These are phyloP conservation scores for Entelurus aequoreus DNA, from an alignment of 2,113 vertebrate genomes.

Conservation along the genomic window DNA sequence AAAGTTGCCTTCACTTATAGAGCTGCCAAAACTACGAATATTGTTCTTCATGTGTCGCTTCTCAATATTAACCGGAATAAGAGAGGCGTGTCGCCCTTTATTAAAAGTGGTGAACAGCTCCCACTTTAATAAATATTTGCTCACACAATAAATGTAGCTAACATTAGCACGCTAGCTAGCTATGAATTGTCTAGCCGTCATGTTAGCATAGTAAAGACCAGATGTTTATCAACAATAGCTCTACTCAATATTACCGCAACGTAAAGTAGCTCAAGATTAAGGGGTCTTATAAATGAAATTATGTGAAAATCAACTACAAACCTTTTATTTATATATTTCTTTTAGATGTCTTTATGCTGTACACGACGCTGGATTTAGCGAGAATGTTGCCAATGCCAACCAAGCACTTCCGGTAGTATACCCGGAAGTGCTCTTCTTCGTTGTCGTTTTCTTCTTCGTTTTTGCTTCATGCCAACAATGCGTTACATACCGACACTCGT, in stretches of 20 bases:
- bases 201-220: conserved; percentile 37
- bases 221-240: conserved; percentile 4
- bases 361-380: conserved; percentile 53
- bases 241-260: background rate
- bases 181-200: conserved; percentile 41
- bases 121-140: conserved; percentile 25
- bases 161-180: conserved; percentile 42
- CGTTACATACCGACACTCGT: background rate
- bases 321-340: conserved; percentile 42
- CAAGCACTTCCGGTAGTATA: conserved; percentile 69
- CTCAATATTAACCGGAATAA: background rate
- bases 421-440: conserved; percentile 39
- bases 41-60: background rate
- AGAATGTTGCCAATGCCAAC: conserved; percentile 75
- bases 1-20: conserved; percentile 16
- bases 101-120: background rate
- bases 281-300: background rate
- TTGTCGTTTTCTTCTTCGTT: too few relatives aligned
- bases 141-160: conserved; percentile 39
- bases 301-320: conserved; percentile 39
- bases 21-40: background rate
- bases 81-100: background rate
- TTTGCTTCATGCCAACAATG: too few relatives aligned
- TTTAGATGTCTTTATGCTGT: conserved; percentile 46
- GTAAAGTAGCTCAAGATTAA: background rate